phyloP scores from a whole-genome alignment of 2,888 invertebrate species.

The Pseudanteris insignis region DNA sequence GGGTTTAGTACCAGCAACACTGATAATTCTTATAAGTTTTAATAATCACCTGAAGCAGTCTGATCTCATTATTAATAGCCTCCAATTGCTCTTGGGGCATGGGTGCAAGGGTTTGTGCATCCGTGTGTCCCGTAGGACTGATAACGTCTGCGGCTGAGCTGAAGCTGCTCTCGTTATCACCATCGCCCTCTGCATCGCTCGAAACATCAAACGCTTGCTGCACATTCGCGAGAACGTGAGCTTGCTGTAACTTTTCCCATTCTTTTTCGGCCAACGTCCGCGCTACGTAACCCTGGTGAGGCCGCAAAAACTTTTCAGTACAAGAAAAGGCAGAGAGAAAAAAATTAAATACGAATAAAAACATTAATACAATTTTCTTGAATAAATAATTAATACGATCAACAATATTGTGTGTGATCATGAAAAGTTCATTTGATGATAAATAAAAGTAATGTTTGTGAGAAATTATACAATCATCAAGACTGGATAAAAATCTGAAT shows the following conservation, averaged over 20 bases:
- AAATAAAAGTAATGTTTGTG: too few relatives aligned
- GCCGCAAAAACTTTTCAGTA: slow-evolving; percentile 13
- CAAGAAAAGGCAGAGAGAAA: neutral
- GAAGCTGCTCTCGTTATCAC: slow-evolving; percentile 82
- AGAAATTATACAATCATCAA: too few relatives aligned
- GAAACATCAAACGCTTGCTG: slow-evolving; percentile 93
- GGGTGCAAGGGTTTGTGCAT: slow-evolving; percentile 96
- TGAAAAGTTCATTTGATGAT: too few relatives aligned
- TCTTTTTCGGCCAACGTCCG: slow-evolving; percentile 71
- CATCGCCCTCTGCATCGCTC: slow-evolving; percentile 82
- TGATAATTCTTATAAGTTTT: too few relatives aligned
- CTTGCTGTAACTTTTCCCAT: slow-evolving; percentile 96
- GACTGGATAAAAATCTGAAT: too few relatives aligned
- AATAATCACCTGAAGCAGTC: slow-evolving; percentile 69
- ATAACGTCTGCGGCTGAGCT: slow-evolving; percentile 75
- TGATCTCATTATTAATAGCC: slow-evolving; percentile 99
- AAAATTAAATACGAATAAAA: slow-evolving; percentile 5
- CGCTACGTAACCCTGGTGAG: slow-evolving; percentile 60
- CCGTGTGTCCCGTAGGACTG: slow-evolving; percentile 78
- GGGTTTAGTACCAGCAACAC: too few relatives aligned
- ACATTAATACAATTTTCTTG: too few relatives aligned
- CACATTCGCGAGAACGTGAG: slow-evolving; percentile 88
- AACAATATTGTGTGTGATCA: too few relatives aligned
- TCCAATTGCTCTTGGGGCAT: slow-evolving; percentile 99
- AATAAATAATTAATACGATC: too few relatives aligned